A percentile compares a stretch with the other conserved stretches of the same genome.
These are phyloP conservation scores for Drosophila fuyamai DNA, from an alignment of 1,140 invertebrate genomes.

Conservation along the genomic window DNA sequence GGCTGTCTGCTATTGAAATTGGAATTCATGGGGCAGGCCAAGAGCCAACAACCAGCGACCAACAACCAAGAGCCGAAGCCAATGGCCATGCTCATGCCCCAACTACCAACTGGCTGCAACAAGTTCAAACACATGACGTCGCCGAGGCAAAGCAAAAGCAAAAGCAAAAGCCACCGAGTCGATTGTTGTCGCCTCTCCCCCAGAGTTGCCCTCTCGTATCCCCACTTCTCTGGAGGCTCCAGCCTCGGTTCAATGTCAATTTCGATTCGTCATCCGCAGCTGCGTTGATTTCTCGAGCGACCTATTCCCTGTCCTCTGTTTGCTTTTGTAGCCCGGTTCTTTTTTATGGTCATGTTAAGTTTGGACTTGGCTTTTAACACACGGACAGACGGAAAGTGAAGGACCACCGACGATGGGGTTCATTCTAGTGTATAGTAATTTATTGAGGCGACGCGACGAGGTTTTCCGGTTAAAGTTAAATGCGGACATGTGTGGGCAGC, in stretches of 20 bases:
- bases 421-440: conserved; percentile 76
- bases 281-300: conserved; percentile 79
- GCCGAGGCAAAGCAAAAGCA: conserved; percentile 16
- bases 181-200: conserved; percentile 37
- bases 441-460: conserved; percentile 62
- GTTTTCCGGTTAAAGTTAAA: conserved; percentile 20
- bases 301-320: conserved; percentile 53
- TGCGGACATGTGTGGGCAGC: conserved; percentile 65
- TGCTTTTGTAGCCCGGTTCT: conserved; percentile 64
- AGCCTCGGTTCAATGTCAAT: conserved; percentile 82
- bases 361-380: conserved; percentile 82
- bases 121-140: conserved; percentile 66
- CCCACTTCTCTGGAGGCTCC: conserved; percentile 20
- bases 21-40: conserved; percentile 57
- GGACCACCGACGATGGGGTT: conserved; percentile 63
- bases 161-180: conserved; percentile 22
- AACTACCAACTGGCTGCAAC: conserved; percentile 57
- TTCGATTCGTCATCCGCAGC: conserved; percentile 84
- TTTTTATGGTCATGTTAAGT: conserved; percentile 81
- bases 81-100: conserved; percentile 27
- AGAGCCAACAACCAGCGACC: conserved; percentile 28
- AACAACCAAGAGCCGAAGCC: conserved; percentile 33
- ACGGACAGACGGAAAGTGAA: conserved; percentile 33
- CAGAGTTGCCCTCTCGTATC: not conserved
- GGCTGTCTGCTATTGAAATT: conserved; percentile 50